Evolutionary conservation across 2,888 invertebrate genomes (phyloP), one percentile per base, ranked within the genome.

Genomic region (Xiphydria camelus): DNA sequence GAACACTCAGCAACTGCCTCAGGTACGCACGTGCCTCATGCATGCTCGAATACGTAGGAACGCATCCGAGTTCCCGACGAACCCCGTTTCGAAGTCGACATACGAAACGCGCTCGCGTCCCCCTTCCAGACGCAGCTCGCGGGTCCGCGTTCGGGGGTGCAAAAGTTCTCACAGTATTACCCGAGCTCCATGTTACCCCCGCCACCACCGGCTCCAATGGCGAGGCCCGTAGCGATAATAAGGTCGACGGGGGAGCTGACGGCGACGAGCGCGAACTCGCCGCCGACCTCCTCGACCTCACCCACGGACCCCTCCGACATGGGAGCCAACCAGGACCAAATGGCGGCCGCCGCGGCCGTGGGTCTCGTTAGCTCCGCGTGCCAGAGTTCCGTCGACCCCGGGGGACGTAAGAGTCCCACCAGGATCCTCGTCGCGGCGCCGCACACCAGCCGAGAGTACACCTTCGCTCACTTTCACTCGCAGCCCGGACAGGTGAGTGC

Each of bases 201-300:
- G 18, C 93, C 94, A 4, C 95, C 95, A 2, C 84, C 95, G 21
- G 94, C 95, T 4, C 95, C 95, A 12, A 94, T 96, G 91, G 95
- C 96, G 2, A 82, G 96, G 54, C 96, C 96, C 0, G 96, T 96
- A 19, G 94, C 96, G 51, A 94, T 97, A 67, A 93, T 96, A 66
- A 84, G 94, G 62, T 94, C 94, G 43, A 93, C 94, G 63, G 89
- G 81, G 36, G 83, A 82, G 58, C 75, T 82, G 37, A 78, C 79
- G 37, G 79, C 85, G 53, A 79, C 82, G 49, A 81, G 82, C 59
- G 79, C 83, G 19, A 82, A 80, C 53, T 83, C 86, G 38, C 83
- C 86, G 4, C 84, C 85, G 15, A 80, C 83, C 6, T 82, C 86
- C 29, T 73, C 77, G n/a, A 67, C 70, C 1, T 73, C 75, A 33